A percentile compares a stretch with the other conserved stretches of the same genome.
Conservation (phyloP, 2,113 vertebrate species). For the Naja naja region DNA sequence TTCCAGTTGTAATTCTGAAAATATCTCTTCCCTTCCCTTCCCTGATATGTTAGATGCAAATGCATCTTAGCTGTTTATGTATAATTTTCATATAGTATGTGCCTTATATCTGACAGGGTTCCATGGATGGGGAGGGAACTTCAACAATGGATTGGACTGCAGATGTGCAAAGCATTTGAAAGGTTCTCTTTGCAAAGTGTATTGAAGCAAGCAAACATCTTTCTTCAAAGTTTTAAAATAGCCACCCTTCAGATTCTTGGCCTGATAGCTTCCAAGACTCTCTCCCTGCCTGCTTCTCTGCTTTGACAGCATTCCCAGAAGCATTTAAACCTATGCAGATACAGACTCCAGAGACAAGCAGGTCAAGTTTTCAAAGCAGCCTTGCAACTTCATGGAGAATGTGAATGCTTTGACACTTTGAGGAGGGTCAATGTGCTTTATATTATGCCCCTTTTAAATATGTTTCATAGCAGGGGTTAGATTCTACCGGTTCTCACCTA, state of each 20-base stretch:
- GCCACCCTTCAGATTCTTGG: not conserved
- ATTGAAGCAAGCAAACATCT: not conserved
- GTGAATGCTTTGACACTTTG: not conserved
- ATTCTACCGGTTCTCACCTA: too few relatives aligned
- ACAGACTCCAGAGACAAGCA: not conserved
- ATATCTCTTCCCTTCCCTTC: not conserved
- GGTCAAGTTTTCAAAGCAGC: not conserved
- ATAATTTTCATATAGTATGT: not conserved
- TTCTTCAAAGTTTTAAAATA: not conserved
- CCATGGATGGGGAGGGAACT: not conserved
- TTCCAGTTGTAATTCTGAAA: not conserved
- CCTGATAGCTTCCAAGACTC: not conserved
- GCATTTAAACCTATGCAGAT: not conserved
- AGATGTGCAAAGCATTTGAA: not conserved
- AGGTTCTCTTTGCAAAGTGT: not conserved
- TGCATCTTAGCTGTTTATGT: not conserved
- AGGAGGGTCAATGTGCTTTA: not conserved
- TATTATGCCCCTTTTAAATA: not conserved
- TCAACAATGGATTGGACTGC: not conserved
- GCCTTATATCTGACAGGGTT: not conserved
- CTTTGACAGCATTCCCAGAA: not conserved
- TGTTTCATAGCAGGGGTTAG: not conserved
- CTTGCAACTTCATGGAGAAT: not conserved
- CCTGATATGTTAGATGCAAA: not conserved
- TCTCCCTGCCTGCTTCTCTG: not conserved